Evolutionary conservation across 2,113 vertebrate species (phyloP).

Genomic region (Petromus typicus): DNA sequence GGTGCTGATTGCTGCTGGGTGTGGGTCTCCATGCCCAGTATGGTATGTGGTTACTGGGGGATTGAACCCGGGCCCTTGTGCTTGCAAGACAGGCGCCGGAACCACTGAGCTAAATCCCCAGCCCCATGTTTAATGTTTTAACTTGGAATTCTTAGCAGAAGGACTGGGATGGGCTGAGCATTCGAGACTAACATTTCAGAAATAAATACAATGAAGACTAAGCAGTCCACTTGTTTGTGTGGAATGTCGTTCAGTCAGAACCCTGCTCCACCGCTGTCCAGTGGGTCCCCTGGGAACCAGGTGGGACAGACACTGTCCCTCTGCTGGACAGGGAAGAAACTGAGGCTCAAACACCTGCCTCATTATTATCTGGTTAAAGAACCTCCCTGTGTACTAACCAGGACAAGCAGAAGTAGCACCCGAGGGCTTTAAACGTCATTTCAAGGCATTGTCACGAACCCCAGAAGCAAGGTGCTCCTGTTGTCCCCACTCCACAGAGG

Average conservation of each 20-base stretch:
- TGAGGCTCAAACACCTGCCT: background rate
- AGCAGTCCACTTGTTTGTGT: background rate
- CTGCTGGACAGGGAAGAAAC: background rate
- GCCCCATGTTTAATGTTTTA: background rate
- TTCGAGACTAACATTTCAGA: background rate
- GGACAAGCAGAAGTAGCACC: background rate
- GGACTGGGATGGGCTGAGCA: background rate
- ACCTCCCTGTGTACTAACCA: background rate
- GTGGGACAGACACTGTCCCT: background rate
- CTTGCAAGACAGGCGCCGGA: too few species aligned
- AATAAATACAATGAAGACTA: background rate
- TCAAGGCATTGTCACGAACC: background rate
- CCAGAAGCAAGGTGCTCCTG: background rate
- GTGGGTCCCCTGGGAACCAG: background rate
- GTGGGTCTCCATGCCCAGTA: too few species aligned
- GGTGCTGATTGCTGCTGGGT: too few species aligned
- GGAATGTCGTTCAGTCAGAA: background rate
- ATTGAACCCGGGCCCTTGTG: too few species aligned
- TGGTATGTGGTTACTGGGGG: too few species aligned
- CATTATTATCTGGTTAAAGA: too few species aligned
- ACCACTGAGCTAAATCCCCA: too few species aligned
- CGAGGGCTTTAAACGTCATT: fast-evolving
- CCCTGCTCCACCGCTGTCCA: background rate
- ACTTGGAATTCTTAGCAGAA: background rate
- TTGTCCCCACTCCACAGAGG: background rate